Conservation (phyloP, 1,140 invertebrate species). For the Aphaenogaster floridana region DNA sequence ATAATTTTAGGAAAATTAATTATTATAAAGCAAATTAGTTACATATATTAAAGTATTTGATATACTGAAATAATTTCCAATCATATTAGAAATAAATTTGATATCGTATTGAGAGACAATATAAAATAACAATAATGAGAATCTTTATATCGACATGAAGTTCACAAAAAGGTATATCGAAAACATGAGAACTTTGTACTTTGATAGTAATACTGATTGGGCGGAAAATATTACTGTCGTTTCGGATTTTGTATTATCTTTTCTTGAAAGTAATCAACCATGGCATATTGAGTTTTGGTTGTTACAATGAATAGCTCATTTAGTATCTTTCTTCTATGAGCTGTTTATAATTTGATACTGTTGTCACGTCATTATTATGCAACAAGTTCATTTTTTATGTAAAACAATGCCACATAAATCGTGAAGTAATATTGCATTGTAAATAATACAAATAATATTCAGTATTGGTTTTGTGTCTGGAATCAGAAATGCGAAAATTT, state of each 20-base stretch:
- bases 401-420: not conserved
- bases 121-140: not conserved
- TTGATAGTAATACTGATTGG: not conserved
- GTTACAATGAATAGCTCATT: not conserved
- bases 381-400: not conserved
- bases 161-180: not conserved
- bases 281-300: not conserved
- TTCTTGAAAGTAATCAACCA: not conserved
- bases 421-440: not conserved
- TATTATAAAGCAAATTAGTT: not conserved
- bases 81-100: not conserved
- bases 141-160: not conserved
- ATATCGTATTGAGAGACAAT: not conserved
- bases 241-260: not conserved
- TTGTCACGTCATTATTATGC: not conserved
- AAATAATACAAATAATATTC: not conserved
- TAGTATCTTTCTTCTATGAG: not conserved
- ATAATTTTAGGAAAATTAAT: not conserved
- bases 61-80: not conserved
- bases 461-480: not conserved
- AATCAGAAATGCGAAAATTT: not conserved
- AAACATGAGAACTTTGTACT: not conserved
- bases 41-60: not conserved
- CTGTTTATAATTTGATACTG: not conserved
- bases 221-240: not conserved